Conservation (phyloP, 2,888 invertebrate genomes). For the Boloria euphrosyne region DNA sequence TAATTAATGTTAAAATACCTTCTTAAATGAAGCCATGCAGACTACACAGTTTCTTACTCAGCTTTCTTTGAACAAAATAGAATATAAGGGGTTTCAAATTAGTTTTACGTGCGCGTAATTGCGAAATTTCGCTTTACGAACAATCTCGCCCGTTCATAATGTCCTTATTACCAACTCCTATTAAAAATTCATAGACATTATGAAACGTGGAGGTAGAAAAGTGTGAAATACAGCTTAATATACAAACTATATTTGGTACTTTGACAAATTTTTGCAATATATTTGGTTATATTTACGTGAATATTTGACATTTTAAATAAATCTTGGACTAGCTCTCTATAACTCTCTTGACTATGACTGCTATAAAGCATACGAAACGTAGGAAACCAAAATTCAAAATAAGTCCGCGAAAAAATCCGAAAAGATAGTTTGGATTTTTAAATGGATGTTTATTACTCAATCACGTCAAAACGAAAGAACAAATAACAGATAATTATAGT, state of each 20-base stretch:
- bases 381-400: too few relatives aligned
- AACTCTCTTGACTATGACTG: too few relatives aligned
- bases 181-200: conserved; percentile 29
- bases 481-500: too few relatives aligned
- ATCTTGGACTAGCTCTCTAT: too few relatives aligned
- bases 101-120: conserved; percentile 28
- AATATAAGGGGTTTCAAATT: conserved; percentile 26
- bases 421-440: too few relatives aligned
- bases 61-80: conserved; percentile 12
- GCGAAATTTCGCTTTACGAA: conserved; percentile 24
- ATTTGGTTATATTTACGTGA: too few relatives aligned
- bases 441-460: too few relatives aligned
- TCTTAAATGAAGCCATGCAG: not conserved
- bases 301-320: too few relatives aligned
- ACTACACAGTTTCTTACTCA: conserved; percentile 11
- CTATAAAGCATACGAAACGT: too few relatives aligned
- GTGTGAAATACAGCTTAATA: not conserved
- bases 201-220: conserved; percentile 3
- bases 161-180: conserved; percentile 24
- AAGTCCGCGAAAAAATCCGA: too few relatives aligned
- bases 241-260: not conserved
- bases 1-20: not conserved
- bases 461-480: too few relatives aligned
- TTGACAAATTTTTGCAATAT: too few relatives aligned
- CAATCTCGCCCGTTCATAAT: conserved; percentile 21